Percentiles rank a stretch among this genome's conserved stretches.
These are phyloP conservation scores for Stenodema calcarata DNA, from an alignment of 2,888 invertebrate species.

Conservation along the genomic window DNA sequence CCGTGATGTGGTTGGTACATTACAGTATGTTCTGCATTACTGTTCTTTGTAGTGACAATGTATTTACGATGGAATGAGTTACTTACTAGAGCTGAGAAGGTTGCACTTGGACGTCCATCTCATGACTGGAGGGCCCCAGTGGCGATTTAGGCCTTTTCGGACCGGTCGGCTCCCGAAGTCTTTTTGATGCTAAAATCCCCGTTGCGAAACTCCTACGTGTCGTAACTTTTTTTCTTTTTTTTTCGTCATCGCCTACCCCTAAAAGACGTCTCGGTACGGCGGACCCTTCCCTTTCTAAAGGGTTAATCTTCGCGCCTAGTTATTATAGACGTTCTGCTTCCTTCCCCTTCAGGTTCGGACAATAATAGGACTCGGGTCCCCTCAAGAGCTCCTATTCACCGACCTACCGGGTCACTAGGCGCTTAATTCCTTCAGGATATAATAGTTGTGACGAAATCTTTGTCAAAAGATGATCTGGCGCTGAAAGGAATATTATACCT, in stretches of 20 bases:
- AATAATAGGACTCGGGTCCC: not conserved
- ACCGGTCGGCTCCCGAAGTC: not conserved
- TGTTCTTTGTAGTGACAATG: too few species aligned
- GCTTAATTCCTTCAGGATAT: not conserved
- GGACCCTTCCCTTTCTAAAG: not conserved
- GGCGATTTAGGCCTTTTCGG: not conserved
- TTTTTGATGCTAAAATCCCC: not conserved
- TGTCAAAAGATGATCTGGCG: not conserved
- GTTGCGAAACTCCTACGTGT: not conserved
- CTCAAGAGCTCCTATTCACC: not conserved
- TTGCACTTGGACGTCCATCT: not conserved
- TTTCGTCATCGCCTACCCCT: not conserved
- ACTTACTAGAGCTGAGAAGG: not conserved
- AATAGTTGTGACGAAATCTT: not conserved
- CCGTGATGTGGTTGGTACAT: too few species aligned
- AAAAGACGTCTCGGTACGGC: not conserved
- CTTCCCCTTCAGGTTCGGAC: not conserved
- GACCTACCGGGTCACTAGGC: not conserved
- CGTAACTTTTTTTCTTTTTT: not conserved
- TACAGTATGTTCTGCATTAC: too few species aligned
- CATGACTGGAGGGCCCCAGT: not conserved
- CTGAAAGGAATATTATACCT: not conserved
- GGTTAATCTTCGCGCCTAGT: not conserved
- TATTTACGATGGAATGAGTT: too few species aligned
- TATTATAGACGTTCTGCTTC: not conserved